A percentile compares a stretch with the other conserved stretches of the same genome.
Evolutionary conservation across 2,113 vertebrate genomes (phyloP).

Genomic region (Serilophus lunatus): DNA sequence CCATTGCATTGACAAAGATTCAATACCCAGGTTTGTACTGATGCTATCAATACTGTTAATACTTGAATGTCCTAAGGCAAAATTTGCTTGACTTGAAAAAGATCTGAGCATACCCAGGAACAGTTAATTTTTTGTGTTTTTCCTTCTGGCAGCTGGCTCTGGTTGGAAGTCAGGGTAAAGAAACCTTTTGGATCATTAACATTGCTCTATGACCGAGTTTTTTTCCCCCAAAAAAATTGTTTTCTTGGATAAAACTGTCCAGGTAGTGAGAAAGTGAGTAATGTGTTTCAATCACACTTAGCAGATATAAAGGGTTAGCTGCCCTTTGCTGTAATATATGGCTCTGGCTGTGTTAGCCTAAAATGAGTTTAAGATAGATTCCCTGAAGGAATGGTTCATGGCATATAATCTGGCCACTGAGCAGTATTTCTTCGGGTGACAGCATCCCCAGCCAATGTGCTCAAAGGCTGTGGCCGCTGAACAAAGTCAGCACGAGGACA

Average conservation of each 20-base stretch:
- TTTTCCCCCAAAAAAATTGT: not conserved
- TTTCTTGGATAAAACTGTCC: conserved; percentile 5
- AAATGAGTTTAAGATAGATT: conserved; percentile 52
- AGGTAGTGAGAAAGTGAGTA: conserved; percentile 10
- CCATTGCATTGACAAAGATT: not conserved
- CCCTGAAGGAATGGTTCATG: not conserved
- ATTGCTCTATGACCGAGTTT: not conserved
- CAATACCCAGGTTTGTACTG: not conserved
- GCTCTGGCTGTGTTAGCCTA: not conserved
- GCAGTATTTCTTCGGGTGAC: not conserved
- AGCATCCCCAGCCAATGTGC: not conserved
- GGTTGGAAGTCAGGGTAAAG: not conserved
- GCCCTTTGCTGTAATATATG: not conserved
- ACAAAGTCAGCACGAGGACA: not conserved
- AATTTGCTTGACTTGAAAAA: not conserved
- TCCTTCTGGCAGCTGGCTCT: not conserved
- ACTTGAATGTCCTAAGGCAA: not conserved
- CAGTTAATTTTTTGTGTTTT: not conserved
- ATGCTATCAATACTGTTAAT: not conserved
- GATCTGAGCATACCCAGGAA: not conserved
- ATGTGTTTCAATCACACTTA: conserved; percentile 34
- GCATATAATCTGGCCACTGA: not conserved
- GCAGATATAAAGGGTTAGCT: conserved; percentile 17
- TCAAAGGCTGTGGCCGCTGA: not conserved
- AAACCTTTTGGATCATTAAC: not conserved